These are phyloP conservation scores for Petrocephalus schoutedeni DNA, from an alignment of 2,797 vertebrate species.

Conservation along the genomic window DNA sequence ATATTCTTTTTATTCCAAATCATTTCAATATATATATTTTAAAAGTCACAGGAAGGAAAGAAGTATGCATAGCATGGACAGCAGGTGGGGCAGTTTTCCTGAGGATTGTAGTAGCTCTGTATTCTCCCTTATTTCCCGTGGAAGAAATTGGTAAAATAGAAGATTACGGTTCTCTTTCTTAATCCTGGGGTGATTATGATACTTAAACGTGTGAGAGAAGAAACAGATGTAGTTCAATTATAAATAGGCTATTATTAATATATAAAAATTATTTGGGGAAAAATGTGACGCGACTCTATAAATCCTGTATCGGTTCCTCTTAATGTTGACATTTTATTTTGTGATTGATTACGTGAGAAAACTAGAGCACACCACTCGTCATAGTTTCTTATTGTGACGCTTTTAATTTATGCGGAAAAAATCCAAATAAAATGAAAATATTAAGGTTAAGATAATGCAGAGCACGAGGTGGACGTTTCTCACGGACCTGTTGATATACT, in stretches of 20 bases:
- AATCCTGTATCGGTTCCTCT: too few species aligned
- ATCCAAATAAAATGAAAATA: neutral
- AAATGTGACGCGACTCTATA: too few species aligned
- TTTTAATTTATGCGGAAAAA: neutral
- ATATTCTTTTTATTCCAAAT: neutral
- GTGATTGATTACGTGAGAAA: neutral
- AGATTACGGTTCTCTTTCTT: neutral
- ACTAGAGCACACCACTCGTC: neutral
- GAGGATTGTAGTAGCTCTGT: neutral
- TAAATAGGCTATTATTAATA: neutral
- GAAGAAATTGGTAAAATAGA: neutral
- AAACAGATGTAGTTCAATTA: neutral
- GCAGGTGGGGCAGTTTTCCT: neutral
- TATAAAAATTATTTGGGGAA: too few species aligned
- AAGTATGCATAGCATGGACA: neutral
- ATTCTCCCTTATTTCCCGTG: neutral
- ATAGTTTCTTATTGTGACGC: neutral
- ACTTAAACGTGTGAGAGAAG: neutral
- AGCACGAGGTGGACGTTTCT: neutral
- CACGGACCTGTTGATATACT: neutral
- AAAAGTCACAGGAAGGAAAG: neutral
- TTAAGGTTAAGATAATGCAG: neutral
- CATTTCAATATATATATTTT: neutral
- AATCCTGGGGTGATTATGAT: neutral
- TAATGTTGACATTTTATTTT: too few species aligned